Conservation (phyloP, 1,140 invertebrate species). For the Papilio aristodemus region DNA sequence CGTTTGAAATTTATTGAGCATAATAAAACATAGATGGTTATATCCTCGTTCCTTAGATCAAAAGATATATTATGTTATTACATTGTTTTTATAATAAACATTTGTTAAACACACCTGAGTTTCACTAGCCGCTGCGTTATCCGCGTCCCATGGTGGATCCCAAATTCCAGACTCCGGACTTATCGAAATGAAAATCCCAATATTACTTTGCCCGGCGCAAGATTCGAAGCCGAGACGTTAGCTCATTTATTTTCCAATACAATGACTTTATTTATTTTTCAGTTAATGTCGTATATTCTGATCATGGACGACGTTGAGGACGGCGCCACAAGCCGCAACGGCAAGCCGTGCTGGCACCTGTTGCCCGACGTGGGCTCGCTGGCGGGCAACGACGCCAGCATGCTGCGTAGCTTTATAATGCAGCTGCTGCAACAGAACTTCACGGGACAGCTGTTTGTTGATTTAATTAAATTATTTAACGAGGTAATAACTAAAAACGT, state of each 20-base stretch:
- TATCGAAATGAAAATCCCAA: too few relatives aligned
- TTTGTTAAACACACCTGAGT: too few relatives aligned
- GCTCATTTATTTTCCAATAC: background rate
- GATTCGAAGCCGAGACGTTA: too few relatives aligned
- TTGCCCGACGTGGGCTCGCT: conserved; percentile 88
- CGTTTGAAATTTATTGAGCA: too few relatives aligned
- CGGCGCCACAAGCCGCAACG: conserved; percentile 87
- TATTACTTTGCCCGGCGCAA: too few relatives aligned
- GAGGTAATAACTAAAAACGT: conserved; percentile 82
- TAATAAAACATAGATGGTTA: too few relatives aligned
- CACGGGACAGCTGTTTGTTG: conserved; percentile 85
- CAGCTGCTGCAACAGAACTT: conserved; percentile 88
- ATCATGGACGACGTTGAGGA: conserved; percentile 97
- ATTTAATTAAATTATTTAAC: conserved; percentile 90
- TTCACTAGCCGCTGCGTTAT: too few relatives aligned
- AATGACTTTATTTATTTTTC: background rate
- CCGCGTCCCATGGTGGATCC: too few relatives aligned
- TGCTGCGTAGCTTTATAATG: conserved; percentile 82
- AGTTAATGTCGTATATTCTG: conserved; percentile 92
- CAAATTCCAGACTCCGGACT: too few relatives aligned
- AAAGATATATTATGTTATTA: too few relatives aligned
- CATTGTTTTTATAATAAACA: too few relatives aligned
- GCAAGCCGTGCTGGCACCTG: conserved; percentile 94
- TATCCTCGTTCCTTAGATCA: too few relatives aligned
- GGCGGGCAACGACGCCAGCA: conserved; percentile 91